These are phyloP conservation scores for Xiphorhynchus elegans DNA, from an alignment of 2,113 vertebrate genomes.

Conservation along the genomic window DNA sequence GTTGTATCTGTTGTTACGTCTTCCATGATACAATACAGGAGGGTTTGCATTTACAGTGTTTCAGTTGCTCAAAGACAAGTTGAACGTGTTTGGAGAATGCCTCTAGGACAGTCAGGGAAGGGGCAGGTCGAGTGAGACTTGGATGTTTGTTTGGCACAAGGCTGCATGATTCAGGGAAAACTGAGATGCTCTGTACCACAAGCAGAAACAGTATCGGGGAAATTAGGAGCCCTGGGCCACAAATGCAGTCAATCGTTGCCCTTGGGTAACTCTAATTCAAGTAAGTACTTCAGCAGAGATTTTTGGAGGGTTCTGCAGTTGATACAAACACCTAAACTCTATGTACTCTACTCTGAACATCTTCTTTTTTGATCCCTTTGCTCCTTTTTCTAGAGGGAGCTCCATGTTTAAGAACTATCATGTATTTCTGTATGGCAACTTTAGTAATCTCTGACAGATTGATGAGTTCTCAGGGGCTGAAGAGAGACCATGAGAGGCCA, in stretches of 20 bases:
- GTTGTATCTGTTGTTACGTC: background rate
- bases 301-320: background rate
- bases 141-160: background rate
- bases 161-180: background rate
- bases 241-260: background rate
- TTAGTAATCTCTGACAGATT: background rate
- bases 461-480: background rate
- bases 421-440: background rate
- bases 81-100: background rate
- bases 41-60: background rate
- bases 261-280: background rate
- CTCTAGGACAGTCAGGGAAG: background rate
- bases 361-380: background rate
- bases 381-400: background rate
- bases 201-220: rapidly evolving
- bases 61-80: background rate
- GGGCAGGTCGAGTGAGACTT: background rate
- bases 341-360: background rate
- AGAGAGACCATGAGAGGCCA: slow-evolving; percentile 84
- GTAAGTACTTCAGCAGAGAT: background rate
- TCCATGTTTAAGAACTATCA: background rate
- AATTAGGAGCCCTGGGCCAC: background rate
- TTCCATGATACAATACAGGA: rapidly evolving
- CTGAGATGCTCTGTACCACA: background rate
- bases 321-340: background rate